A percentile compares a stretch with the other conserved stretches of the same genome.
Conservation (phyloP, 2,113 vertebrate species). For the Poecilia latipinna region DNA sequence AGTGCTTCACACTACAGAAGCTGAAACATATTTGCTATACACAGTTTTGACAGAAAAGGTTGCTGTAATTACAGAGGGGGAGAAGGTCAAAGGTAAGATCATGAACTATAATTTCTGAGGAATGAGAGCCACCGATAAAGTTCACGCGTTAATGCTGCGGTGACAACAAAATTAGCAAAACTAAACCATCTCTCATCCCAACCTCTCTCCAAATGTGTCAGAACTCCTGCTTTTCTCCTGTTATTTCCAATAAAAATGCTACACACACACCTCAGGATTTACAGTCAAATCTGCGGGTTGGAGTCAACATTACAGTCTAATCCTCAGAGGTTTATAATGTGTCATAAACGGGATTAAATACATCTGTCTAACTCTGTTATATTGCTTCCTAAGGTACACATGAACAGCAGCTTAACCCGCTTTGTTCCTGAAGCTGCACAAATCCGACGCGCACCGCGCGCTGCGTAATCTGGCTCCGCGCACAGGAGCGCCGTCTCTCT, state of each 20-base stretch:
- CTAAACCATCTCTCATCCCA: not conserved
- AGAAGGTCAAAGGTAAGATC: not conserved
- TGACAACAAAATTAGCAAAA: not conserved
- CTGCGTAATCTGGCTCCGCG: slow-evolving; percentile 14
- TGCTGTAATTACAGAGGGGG: slow-evolving; percentile 25
- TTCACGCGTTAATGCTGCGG: not conserved
- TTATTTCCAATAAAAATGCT: not conserved
- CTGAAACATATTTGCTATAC: no score
- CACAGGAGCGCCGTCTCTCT: not conserved
- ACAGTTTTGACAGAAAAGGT: not conserved
- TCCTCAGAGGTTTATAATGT: not conserved
- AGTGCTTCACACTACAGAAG: not conserved
- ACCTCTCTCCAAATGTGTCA: no score
- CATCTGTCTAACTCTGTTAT: not conserved
- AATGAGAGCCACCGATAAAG: not conserved
- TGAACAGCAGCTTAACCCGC: not conserved
- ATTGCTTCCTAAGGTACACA: not conserved
- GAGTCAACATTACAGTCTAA: not conserved
- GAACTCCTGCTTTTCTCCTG: not conserved
- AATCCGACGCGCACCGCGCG: not conserved
- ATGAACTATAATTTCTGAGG: not conserved
- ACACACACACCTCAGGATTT: not conserved
- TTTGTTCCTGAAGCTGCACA: not conserved
- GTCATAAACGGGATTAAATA: not conserved
- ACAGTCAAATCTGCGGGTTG: not conserved